A percentile compares a stretch with the other conserved stretches of the same genome.
Evolutionary conservation across 2,888 invertebrate species (phyloP).

Genomic region (Isoperla grammatica): DNA sequence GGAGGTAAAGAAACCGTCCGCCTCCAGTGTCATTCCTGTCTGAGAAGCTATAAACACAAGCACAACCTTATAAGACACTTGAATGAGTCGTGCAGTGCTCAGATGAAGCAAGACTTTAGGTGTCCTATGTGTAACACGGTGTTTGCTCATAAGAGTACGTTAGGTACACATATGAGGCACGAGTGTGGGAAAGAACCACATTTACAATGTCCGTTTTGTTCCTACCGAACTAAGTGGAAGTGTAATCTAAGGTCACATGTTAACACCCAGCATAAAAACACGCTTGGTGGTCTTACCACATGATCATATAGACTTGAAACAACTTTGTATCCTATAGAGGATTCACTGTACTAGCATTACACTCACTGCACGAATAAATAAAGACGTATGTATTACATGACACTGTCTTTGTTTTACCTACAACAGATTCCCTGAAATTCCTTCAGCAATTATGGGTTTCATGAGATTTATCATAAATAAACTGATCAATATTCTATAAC

Average conservation of each 20-base stretch:
- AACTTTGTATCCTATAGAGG: too few relatives aligned
- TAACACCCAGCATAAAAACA: neutral
- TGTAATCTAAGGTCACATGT: neutral
- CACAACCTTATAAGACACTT: slow-evolving; percentile 38
- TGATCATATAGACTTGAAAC: too few relatives aligned
- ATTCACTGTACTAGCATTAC: too few relatives aligned
- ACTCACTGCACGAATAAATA: too few relatives aligned
- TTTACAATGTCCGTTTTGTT: neutral
- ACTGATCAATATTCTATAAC: too few relatives aligned
- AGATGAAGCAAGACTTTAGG: neutral
- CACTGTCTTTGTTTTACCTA: too few relatives aligned
- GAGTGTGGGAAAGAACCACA: slow-evolving; percentile 8
- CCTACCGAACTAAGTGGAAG: neutral
- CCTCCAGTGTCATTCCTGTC: neutral
- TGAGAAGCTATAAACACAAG: neutral
- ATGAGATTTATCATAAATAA: too few relatives aligned
- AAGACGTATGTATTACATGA: too few relatives aligned
- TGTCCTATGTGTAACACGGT: neutral
- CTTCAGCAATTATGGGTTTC: too few relatives aligned
- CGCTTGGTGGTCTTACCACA: too few relatives aligned
- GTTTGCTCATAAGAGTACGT: neutral
- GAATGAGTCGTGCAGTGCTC: slow-evolving; percentile 41
- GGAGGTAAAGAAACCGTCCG: too few relatives aligned
- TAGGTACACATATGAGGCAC: neutral
- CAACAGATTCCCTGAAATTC: too few relatives aligned